Percentiles rank a stretch among this genome's conserved stretches.
phyloP scores from a whole-genome alignment of 1,140 invertebrate species.

The Oryctes rhinoceros region DNA sequence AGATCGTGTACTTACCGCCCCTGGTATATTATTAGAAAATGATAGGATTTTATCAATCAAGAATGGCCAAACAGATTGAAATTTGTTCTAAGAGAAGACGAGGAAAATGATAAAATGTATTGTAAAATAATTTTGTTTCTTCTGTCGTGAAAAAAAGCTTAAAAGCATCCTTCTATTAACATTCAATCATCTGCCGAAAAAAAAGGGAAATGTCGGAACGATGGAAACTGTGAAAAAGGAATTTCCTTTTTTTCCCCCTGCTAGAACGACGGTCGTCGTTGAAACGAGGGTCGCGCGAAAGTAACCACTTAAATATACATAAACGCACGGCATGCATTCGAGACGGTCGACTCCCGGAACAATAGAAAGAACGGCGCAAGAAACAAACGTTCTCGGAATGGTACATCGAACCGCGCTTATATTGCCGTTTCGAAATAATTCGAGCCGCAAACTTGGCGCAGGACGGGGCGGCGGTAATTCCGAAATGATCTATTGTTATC shows the following conservation, averaged over 20 bases:
- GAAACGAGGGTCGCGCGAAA: constrained; percentile 28
- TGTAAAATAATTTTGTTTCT: too few species aligned
- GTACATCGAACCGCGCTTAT: constrained; percentile 11
- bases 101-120: too few species aligned
- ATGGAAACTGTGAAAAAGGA: not conserved
- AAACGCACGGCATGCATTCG: constrained; percentile 8
- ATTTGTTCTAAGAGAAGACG: too few species aligned
- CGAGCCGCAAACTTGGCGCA: not conserved
- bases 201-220: not conserved
- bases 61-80: too few species aligned
- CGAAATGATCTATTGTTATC: constrained; percentile 30
- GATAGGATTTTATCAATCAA: too few species aligned
- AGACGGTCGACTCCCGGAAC: not conserved
- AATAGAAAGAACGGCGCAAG: constrained; percentile 17
- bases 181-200: constrained; percentile 1
- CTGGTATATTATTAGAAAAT: too few species aligned
- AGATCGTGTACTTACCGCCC: too few species aligned
- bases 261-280: constrained; percentile 23
- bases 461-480: not conserved
- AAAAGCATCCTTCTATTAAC: constrained; percentile 20
- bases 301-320: constrained; percentile 36
- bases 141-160: too few species aligned
- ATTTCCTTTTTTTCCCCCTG: not conserved
- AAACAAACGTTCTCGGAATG: constrained; percentile 16
- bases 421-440: constrained; percentile 10